Base-by-base conservation (phyloP, 2,888 invertebrate species). In the Alcis repandata region DNA sequence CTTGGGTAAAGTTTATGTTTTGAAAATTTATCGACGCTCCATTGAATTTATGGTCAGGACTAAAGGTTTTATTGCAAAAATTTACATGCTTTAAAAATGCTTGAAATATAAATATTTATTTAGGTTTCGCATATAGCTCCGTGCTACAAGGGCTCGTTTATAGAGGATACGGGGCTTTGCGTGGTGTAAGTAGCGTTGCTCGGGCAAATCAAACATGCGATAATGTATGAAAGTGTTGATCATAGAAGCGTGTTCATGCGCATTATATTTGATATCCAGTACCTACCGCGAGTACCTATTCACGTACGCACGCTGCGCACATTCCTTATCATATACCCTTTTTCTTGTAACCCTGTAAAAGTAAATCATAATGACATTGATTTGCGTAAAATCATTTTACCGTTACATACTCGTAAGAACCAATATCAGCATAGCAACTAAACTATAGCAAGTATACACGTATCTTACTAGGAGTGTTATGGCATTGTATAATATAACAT, bases 21-120 rank as follows among this genome's bases (percentile, higher is more conserved):
- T 79, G 75, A 74, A 83, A 87, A 89, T 91, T 90, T 91, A 91
- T 89, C 76, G 87, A 75, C 80, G 78, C 74, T 66, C 77, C 81
- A 84, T 86, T 84, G 83, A 87, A 89, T 91, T 91, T 91, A 91
- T 87, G 73, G 84, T 79, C 80, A 83, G 86, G 86, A 86, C 84
- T 86, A 82, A 85, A 80, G 82, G 79, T 82, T 88, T 89, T 88
- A 87, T 82, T 76, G 64, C 64, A 66, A 60, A 76, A 79, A 78
- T 81, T 80, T 77, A 80, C 77, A 79, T 78, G 76, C 69, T 58
- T 76, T 69, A 70, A 70, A 74, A 79, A 38, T 46, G n/a, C 27
- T 32, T 4, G 1, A 49, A 49, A 11, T n/a, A 11, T 13, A 22
- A 13, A 22, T 45, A 0, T n/a, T 15, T 40, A 20, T 7, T 20